Conservation (phyloP, 2,888 invertebrate genomes). For the Lasioglossum morio region DNA sequence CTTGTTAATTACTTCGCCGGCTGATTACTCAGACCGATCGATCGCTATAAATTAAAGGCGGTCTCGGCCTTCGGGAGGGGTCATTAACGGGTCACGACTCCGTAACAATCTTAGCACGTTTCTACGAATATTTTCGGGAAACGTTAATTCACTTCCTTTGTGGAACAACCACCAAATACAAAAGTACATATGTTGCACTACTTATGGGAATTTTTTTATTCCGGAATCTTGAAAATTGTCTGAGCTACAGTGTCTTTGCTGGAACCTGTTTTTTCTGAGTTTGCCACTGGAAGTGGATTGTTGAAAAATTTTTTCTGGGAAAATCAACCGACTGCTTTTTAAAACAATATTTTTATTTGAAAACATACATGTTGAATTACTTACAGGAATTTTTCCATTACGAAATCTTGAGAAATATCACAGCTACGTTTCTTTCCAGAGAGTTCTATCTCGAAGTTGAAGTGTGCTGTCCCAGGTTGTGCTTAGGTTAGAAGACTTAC, state of each 20-base stretch:
- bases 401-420: too few relatives aligned
- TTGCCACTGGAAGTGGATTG: too few relatives aligned
- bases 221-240: neutral
- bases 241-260: too few relatives aligned
- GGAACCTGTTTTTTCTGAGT: too few relatives aligned
- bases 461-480: neutral
- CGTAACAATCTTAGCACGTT: neutral
- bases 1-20: conserved; percentile 48
- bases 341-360: neutral
- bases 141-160: neutral
- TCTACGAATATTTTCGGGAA: neutral
- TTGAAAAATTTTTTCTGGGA: neutral
- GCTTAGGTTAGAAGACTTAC: neutral
- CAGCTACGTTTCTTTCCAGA: too few relatives aligned
- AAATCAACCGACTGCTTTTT: neutral
- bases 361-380: neutral
- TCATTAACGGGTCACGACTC: neutral
- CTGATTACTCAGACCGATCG: conserved; percentile 27
- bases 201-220: neutral
- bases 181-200: neutral
- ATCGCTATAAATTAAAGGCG: conserved; percentile 34
- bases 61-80: neutral
- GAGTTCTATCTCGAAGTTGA: neutral
- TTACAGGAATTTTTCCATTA: too few relatives aligned
- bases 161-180: neutral